These are phyloP conservation scores for Papilio demoleus DNA, from an alignment of 2,888 invertebrate species.

Conservation along the genomic window DNA sequence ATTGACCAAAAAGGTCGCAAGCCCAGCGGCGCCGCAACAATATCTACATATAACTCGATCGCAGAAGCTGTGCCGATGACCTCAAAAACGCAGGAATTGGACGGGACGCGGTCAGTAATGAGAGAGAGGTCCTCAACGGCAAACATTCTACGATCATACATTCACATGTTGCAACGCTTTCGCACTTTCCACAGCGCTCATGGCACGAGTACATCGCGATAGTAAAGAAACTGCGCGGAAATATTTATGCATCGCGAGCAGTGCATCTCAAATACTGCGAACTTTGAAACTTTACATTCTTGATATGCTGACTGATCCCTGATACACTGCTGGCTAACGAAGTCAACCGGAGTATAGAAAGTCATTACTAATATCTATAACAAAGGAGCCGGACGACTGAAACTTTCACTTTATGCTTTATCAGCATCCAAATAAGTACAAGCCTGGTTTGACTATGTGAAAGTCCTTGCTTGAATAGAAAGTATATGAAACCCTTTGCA, in stretches of 20 bases:
- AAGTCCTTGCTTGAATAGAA: no score
- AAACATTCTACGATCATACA: no score
- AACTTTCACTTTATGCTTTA: constrained; percentile 70
- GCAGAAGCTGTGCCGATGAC: no score
- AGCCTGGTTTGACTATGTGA: constrained; percentile 45
- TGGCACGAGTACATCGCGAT: constrained; percentile 36
- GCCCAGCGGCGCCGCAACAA: no score
- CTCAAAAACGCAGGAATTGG: no score
- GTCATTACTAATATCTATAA: constrained; percentile 79
- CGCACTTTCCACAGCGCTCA: constrained; percentile 29
- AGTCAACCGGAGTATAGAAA: constrained; percentile 71
- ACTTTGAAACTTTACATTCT: constrained; percentile 35
- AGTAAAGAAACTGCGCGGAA: constrained; percentile 28
- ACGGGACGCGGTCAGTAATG: no score
- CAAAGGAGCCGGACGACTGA: constrained; percentile 77
- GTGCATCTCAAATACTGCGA: constrained; percentile 32
- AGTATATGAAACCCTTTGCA: no score
- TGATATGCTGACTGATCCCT: constrained; percentile 54
- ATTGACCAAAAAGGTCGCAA: no score
- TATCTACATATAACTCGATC: no score
- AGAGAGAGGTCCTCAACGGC: no score
- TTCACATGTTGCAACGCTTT: constrained; percentile 8
- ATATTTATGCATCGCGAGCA: constrained; percentile 40
- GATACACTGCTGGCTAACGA: constrained; percentile 55
- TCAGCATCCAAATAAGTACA: constrained; percentile 58